Conservation (phyloP, 2,797 vertebrate species). For the Balearica regulorum region DNA sequence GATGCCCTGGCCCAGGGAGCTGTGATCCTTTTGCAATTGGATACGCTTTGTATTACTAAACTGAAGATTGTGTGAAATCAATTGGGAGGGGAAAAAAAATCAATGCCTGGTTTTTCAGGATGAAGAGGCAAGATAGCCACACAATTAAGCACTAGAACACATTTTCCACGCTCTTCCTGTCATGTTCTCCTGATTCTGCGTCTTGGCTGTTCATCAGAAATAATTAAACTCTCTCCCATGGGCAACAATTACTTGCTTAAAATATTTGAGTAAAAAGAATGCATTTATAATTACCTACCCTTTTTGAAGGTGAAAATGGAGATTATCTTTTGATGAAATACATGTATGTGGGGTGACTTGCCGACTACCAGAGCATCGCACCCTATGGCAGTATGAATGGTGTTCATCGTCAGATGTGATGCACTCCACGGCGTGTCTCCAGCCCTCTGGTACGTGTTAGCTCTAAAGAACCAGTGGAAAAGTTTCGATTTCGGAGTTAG, state of each 20-base stretch:
- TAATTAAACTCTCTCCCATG: slow-evolving; percentile 79
- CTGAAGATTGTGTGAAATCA: slow-evolving; percentile 73
- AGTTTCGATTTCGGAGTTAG: not conserved
- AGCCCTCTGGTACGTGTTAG: not conserved
- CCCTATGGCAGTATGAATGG: not conserved
- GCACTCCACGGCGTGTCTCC: not conserved
- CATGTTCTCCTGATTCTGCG: slow-evolving; percentile 67
- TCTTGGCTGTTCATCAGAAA: slow-evolving; percentile 75
- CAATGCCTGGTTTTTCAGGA: slow-evolving; percentile 71
- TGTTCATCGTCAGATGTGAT: not conserved
- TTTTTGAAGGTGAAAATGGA: slow-evolving; percentile 76
- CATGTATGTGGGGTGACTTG: slow-evolving; percentile 12
- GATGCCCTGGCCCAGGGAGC: not conserved
- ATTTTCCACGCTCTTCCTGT: slow-evolving; percentile 66
- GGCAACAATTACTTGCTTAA: slow-evolving; percentile 80
- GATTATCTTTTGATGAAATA: slow-evolving; percentile 73
- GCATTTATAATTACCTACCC: slow-evolving; percentile 76
- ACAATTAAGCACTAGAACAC: slow-evolving; percentile 70
- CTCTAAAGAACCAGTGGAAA: not conserved
- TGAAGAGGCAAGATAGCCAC: slow-evolving; percentile 72
- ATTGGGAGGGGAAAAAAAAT: slow-evolving; percentile 67
- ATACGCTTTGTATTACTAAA: slow-evolving; percentile 58
- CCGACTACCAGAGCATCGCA: not conserved
- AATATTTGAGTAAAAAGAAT: slow-evolving; percentile 75
- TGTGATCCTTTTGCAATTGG: slow-evolving; percentile 47